phyloP scores from a whole-genome alignment of 1,140 invertebrate species.

The Euglossa dilemma region DNA sequence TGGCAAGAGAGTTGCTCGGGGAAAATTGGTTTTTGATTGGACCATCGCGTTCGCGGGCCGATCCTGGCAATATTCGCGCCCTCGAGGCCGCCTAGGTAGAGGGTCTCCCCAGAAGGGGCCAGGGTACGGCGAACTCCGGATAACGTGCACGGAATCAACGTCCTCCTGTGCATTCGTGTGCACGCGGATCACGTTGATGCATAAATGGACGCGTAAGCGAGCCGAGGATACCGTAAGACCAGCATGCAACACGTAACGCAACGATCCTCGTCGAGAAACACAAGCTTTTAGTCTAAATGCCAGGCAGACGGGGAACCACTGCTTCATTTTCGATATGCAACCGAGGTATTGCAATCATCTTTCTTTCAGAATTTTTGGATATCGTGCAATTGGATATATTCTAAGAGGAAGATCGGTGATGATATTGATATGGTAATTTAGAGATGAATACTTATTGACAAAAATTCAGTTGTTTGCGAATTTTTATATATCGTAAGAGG shows the following conservation, averaged over 20 bases:
- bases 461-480: too few species aligned
- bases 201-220: conserved; percentile 11
- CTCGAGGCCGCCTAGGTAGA: neutral
- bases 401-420: too few species aligned
- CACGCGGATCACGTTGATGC: conserved; percentile 16
- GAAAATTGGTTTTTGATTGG: conserved; percentile 23
- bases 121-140: neutral
- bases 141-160: neutral
- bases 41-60: neutral
- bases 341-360: neutral
- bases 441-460: too few species aligned
- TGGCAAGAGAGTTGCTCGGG: too few species aligned
- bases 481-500: too few species aligned
- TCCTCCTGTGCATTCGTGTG: conserved; percentile 1
- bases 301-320: neutral
- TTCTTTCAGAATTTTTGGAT: too few species aligned
- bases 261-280: neutral
- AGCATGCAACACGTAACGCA: conserved; percentile 23
- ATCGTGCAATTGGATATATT: too few species aligned
- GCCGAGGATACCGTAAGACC: conserved; percentile 8
- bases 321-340: neutral
- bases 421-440: too few species aligned
- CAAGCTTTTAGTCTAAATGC: neutral
- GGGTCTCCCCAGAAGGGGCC: neutral
- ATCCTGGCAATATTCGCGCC: conserved; percentile 12